Evolutionary conservation across 1,140 invertebrate species (phyloP), one percentile per base, ranked within the genome.

Genomic region (Steinernema feltiae): DNA sequence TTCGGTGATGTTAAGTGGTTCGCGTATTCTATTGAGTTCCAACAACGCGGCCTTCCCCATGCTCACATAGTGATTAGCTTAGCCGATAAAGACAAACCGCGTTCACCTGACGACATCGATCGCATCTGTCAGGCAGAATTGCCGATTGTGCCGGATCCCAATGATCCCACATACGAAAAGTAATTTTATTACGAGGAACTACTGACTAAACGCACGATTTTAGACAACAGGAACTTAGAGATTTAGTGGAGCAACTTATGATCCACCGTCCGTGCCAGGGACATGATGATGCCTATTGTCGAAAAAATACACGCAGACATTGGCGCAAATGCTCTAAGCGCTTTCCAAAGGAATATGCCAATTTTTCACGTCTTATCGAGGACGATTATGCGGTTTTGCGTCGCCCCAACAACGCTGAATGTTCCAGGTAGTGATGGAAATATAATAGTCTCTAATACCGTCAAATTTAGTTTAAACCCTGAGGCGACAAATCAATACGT

Each of bases 101-200:
- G 32, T 21, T 35, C 63, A 3, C n/a, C 63, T 15, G 79, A 84
- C 35, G 74, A 78, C 76, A 88, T 89, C 72, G 89, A 90, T 84
- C 73, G 85, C 32, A 79, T 89, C 7, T 88, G 90, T 77, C 88
- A 77, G 48, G 89, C 88, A 1, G 89, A 90, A 87, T 87, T 90
- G 75, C 89, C 90, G 35, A 63, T 63, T 27, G 53, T n/a, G 3
- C 53, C 53, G 24, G 24, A 15, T n/a, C 15, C 12, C 3, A 21
- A 63, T n/a, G 12, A 63, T 63, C 53, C 53, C 7, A 63, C 7
- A 21, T 27, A 63, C 15, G 3, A n/a, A 3, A 15, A 63, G 15
- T 21, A 3, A 15, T n/a, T 63, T 63, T 27, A n/a, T n/a, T n/a
- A n/a, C n/a, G n/a, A n/a, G n/a, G n/a, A n/a, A n/a, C n/a, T 7